Percentiles rank a stretch among this genome's conserved stretches.
Conservation (phyloP, 2,797 vertebrate genomes). For the Sebastes paucispinis region DNA sequence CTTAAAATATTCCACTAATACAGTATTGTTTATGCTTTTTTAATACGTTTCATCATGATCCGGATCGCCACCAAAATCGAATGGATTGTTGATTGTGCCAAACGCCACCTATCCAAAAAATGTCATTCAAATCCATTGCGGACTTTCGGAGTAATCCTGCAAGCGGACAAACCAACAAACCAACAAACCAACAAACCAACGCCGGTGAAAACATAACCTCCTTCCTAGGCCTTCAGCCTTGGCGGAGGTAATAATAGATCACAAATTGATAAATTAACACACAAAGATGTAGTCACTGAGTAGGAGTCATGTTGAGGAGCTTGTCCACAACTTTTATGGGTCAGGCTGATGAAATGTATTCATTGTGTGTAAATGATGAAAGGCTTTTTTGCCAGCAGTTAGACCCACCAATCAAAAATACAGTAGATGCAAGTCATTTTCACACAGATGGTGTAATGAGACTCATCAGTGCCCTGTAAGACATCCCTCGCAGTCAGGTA, state of each 20-base stretch:
- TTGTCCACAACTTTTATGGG: background rate
- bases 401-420: background rate
- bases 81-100: no score
- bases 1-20: background rate
- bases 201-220: no score
- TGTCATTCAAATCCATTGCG: no score
- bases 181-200: no score
- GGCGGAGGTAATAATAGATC: no score
- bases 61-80: no score
- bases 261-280: background rate
- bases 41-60: background rate
- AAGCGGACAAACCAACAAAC: no score
- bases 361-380: background rate
- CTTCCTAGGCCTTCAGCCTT: no score
- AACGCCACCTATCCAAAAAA: no score
- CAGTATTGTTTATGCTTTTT: background rate
- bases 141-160: no score
- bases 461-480: background rate
- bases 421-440: background rate
- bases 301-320: no score
- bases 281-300: background rate
- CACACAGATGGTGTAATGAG: background rate
- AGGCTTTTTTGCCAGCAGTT: background rate
- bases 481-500: background rate
- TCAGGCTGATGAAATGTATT: background rate